Base-by-base conservation (phyloP, 2,797 vertebrate species). In the Enteromius thamalakanensis region DNA sequence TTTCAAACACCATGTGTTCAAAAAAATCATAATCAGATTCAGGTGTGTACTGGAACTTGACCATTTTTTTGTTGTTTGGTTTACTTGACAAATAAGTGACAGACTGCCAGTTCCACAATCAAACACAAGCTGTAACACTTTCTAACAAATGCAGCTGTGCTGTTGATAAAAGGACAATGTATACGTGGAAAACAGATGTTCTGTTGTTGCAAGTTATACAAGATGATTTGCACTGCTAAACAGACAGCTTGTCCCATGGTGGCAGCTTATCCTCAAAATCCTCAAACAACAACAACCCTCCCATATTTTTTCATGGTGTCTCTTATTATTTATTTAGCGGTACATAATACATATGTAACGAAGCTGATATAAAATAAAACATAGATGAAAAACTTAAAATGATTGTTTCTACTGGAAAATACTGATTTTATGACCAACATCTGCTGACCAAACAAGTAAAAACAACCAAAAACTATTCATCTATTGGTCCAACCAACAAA, bases 1-100 rank as follows among this genome's bases (percentile, higher is more conserved):
- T 81, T 74, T 10, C 40, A 51, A 80, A 58, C 79, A 45, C 55
- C 71, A 76, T 42, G 62, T 76, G 71, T 82, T 76, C 60, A 75
- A 32, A 75, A 29, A 75, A 65, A 51, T 37, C 1, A 49, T 82
- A 42, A 82, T 82, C 17, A 29, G 29, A 82, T 37, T 76, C 37
- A 45, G 49, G n/a, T 55, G 72, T 68, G 58, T 42, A 67, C 6
- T 76, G 12, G 34, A 69, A 58, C 23, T 40, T 42, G 60, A 76
- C 11, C 23, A 49, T 17, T 53, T 40, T 76, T 82, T n/a, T 65
- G 45, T n/a, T 65, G 45, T 76, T 23, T 60, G 34, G 37, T 76
- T 71, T 32, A 15, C 51, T 65, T 26, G 40, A 45, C 23, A 42
- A 82, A 67, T 29, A 40, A 68, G 37, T 82, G 72, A 68, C 49